These are phyloP conservation scores for Huso huso DNA, from an alignment of 2,797 vertebrate species.

Conservation along the genomic window DNA sequence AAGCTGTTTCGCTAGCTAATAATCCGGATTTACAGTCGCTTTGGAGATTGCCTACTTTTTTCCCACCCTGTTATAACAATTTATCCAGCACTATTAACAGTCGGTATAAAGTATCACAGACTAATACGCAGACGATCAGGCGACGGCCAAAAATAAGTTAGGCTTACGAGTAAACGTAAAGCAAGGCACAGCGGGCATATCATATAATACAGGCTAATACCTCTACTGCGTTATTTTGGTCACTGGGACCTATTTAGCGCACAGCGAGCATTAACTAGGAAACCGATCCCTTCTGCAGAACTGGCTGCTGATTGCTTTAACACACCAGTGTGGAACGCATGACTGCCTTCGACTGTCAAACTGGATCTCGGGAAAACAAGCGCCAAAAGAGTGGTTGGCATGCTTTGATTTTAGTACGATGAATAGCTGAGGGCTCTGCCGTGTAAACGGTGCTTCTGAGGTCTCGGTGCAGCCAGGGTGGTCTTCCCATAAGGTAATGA, in stretches of 20 bases:
- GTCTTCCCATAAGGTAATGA: too few relatives aligned
- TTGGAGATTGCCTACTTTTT: constrained; percentile 22
- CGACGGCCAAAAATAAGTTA: too few relatives aligned
- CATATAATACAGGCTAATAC: background rate
- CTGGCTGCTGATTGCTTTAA: constrained; percentile 38
- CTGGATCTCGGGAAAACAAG: constrained; percentile 40
- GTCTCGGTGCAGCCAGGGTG: too few relatives aligned
- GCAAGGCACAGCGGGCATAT: background rate
- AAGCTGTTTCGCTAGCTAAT: constrained; percentile 1
- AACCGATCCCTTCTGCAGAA: constrained; percentile 26
- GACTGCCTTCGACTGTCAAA: constrained; percentile 34
- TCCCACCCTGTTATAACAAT: too few relatives aligned
- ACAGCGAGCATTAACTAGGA: constrained; percentile 27
- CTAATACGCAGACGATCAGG: too few relatives aligned
- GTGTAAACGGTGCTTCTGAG: too few relatives aligned
- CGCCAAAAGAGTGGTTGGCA: constrained; percentile 8
- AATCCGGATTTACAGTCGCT: constrained; percentile 22
- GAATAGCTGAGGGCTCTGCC: too few relatives aligned
- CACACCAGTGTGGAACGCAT: constrained; percentile 20
- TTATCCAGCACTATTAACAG: too few relatives aligned
- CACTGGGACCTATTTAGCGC: constrained; percentile 21
- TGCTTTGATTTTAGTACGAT: too few relatives aligned
- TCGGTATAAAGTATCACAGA: too few relatives aligned
- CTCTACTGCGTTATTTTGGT: constrained; percentile 22
- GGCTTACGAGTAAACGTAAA: background rate